These are phyloP conservation scores for Cottoperca gobio DNA, from an alignment of 2,797 vertebrate genomes.

Conservation along the genomic window DNA sequence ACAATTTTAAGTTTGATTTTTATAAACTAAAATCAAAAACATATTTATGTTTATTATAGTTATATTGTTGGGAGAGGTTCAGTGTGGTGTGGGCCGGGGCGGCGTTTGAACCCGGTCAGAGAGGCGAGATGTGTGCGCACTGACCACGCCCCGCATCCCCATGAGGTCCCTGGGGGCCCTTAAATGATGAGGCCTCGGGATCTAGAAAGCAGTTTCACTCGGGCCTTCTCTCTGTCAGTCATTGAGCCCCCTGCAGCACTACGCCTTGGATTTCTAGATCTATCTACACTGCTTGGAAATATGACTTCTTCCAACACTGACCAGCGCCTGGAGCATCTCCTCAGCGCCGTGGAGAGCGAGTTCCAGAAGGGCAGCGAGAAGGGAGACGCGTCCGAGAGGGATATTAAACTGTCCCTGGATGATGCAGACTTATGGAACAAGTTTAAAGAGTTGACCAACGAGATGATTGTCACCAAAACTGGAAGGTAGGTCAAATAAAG, in stretches of 20 bases:
- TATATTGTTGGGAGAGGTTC: not conserved
- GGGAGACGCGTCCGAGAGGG: constrained; percentile 86
- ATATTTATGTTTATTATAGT: not conserved
- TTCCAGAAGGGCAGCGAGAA: constrained; percentile 88
- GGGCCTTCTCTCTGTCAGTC: constrained; percentile 39
- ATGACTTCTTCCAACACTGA: constrained; percentile 84
- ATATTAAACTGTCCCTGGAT: constrained; percentile 87
- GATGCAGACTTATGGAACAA: constrained; percentile 87
- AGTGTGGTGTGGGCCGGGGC: constrained; percentile 19
- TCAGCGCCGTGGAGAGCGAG: constrained; percentile 88
- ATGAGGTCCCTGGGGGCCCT: constrained; percentile 78
- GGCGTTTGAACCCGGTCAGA: constrained; percentile 28
- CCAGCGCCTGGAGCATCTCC: constrained; percentile 87
- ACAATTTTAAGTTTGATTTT: not conserved
- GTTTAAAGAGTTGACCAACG: constrained; percentile 89
- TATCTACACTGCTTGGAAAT: constrained; percentile 47
- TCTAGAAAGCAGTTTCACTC: constrained; percentile 23
- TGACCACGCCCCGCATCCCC: constrained; percentile 76
- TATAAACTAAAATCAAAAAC: too few species aligned
- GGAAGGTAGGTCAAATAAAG: constrained; percentile 80
- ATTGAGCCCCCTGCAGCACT: not conserved
- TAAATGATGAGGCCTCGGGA: constrained; percentile 74
- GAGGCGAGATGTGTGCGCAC: constrained; percentile 48
- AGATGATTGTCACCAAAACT: constrained; percentile 90
- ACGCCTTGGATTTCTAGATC: constrained; percentile 35